These are phyloP conservation scores for Zelleria hepariella DNA, from an alignment of 2,888 invertebrate species.

Conservation along the genomic window DNA sequence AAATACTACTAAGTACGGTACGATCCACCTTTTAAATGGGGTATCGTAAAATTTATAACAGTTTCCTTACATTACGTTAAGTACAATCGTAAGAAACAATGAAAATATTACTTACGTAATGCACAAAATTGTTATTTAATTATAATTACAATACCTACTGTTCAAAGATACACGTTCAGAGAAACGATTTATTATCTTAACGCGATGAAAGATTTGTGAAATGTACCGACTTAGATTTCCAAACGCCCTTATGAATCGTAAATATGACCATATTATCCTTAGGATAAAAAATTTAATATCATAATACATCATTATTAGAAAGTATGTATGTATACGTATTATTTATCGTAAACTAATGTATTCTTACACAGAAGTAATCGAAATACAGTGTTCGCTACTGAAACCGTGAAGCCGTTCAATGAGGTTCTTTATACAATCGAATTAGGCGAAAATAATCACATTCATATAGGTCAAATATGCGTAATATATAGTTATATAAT, in stretches of 20 bases:
- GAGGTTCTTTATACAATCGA: slow-evolving; percentile 70
- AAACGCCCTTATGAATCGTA: slow-evolving; percentile 63
- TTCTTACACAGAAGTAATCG: slow-evolving; percentile 68
- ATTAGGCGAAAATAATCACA: slow-evolving; percentile 71
- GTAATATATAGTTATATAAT: slow-evolving; percentile 66
- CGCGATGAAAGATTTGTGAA: slow-evolving; percentile 69
- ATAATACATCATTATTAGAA: slow-evolving; percentile 68
- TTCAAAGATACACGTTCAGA: slow-evolving; percentile 69
- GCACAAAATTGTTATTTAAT: slow-evolving; percentile 69
- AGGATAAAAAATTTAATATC: slow-evolving; percentile 66
- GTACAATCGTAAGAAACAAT: slow-evolving; percentile 71
- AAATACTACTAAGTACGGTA: slow-evolving; percentile 65
- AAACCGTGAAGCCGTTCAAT: slow-evolving; percentile 63
- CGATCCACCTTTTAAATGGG: slow-evolving; percentile 48
- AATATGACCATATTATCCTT: slow-evolving; percentile 67
- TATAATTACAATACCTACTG: slow-evolving; percentile 66
- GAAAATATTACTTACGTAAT: slow-evolving; percentile 69
- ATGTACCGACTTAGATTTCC: slow-evolving; percentile 62
- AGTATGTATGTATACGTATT: slow-evolving; percentile 55
- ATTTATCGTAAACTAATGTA: slow-evolving; percentile 55
- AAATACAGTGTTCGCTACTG: slow-evolving; percentile 58
- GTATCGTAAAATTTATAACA: slow-evolving; percentile 52
- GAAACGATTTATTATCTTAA: slow-evolving; percentile 68
- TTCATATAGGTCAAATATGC: slow-evolving; percentile 70
- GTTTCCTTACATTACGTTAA: slow-evolving; percentile 68